These are phyloP conservation scores for Pristionchus maxplancki DNA, from an alignment of 2,888 invertebrate species.

Conservation along the genomic window DNA sequence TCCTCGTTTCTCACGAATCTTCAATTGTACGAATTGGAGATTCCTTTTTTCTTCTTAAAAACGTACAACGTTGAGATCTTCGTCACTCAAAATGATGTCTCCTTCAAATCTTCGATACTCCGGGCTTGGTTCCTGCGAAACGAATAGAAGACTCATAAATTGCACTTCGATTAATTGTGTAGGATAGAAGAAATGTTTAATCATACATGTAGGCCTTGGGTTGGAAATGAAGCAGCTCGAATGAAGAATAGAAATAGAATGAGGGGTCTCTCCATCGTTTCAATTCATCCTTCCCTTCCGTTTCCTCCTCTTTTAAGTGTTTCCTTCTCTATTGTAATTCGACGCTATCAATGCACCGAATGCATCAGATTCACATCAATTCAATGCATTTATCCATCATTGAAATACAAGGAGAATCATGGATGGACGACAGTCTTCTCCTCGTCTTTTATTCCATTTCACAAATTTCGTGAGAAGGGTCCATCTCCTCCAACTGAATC, in stretches of 20 bases:
- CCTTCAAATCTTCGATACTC: not conserved
- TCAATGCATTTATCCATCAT: not conserved
- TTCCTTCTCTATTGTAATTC: not conserved
- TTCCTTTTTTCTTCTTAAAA: not conserved
- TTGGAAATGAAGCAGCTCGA: not conserved
- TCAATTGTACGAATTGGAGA: not conserved
- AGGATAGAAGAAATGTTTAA: not conserved
- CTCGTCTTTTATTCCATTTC: not conserved
- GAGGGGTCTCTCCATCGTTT: not conserved
- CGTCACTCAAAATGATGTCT: not conserved
- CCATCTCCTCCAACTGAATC: constrained; percentile 37
- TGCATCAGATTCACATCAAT: not conserved
- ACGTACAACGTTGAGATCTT: not conserved
- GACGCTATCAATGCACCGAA: not conserved
- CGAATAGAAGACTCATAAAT: not conserved
- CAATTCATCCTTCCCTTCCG: not conserved
- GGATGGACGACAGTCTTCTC: not conserved
- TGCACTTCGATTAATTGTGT: not conserved
- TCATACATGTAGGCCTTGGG: not conserved
- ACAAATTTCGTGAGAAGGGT: constrained; percentile 10
- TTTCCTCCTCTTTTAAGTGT: not conserved
- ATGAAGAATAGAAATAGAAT: not conserved
- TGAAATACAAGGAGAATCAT: not conserved
- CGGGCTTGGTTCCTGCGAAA: not conserved
- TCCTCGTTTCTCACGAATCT: constrained; percentile 1